phyloP scores from a whole-genome alignment of 1,140 invertebrate species.

The Pollicipes pollicipes region DNA sequence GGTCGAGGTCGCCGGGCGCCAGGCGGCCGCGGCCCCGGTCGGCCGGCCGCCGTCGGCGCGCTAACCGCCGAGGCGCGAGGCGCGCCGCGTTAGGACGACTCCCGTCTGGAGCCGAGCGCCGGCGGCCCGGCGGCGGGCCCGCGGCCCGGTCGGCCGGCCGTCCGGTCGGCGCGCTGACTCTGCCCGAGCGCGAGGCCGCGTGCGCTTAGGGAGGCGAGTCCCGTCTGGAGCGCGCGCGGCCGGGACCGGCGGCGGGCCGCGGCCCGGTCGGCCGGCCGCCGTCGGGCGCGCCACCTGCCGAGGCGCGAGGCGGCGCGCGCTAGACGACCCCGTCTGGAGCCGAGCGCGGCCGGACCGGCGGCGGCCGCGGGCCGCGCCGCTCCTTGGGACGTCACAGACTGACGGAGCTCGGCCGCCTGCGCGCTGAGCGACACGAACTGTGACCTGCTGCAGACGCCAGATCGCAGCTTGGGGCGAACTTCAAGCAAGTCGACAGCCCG shows the following conservation, averaged over 20 bases:
- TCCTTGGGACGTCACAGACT: constrained; percentile 91
- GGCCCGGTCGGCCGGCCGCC: constrained; percentile 50
- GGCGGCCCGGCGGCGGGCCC: constrained; percentile 57
- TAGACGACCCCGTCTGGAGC: constrained; percentile 30
- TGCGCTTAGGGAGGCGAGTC: constrained; percentile 37
- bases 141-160: constrained; percentile 52
- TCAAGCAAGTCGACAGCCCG: constrained; percentile 44
- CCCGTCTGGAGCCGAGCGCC: constrained; percentile 38
- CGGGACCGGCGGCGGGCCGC: constrained; percentile 50
- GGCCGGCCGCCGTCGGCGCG: constrained; percentile 37
- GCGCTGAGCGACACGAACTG: constrained; percentile 76
- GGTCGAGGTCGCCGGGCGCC: constrained; percentile 33
- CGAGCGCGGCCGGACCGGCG: constrained; percentile 46
- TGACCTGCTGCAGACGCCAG: constrained; percentile 40
- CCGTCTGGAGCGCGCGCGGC: constrained; percentile 43
- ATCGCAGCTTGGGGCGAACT: constrained; percentile 31
- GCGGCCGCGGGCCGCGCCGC: constrained; percentile 57
- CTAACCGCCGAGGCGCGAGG: constrained; percentile 22
- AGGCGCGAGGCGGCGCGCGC: constrained; percentile 24
- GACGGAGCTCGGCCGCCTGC: constrained; percentile 74
- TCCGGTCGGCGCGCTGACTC: constrained; percentile 30
- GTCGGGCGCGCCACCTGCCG: constrained; percentile 34
- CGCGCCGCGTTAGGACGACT: constrained; percentile 6
- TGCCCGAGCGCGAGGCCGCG: constrained; percentile 17
- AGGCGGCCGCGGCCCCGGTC: constrained; percentile 66